These are phyloP conservation scores for Acleris sparsana DNA, from an alignment of 2,888 invertebrate genomes.

Conservation along the genomic window DNA sequence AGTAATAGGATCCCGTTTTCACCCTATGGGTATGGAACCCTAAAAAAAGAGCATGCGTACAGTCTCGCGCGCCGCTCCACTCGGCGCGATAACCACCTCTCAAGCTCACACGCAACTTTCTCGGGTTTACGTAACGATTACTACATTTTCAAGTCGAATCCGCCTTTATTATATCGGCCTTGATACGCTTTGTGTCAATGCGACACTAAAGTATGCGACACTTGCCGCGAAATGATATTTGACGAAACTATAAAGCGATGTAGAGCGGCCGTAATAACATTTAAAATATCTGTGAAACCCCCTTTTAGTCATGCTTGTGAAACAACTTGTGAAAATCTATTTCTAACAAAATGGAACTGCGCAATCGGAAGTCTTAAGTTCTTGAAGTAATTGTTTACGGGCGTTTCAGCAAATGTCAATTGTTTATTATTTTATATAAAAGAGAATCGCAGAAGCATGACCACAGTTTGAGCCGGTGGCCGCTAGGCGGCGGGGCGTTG, in stretches of 20 bases:
- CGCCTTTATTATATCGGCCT: slow-evolving; percentile 65
- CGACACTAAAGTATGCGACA: slow-evolving; percentile 59
- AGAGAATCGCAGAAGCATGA: slow-evolving; percentile 12
- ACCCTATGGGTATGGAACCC: too few species aligned
- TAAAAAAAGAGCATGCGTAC: not conserved
- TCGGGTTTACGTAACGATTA: slow-evolving; percentile 64
- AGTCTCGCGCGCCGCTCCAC: slow-evolving; percentile 13
- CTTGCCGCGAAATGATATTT: slow-evolving; percentile 61
- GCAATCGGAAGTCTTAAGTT: slow-evolving; percentile 36
- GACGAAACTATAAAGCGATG: slow-evolving; percentile 58
- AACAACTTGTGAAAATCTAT: slow-evolving; percentile 45
- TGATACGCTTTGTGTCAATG: slow-evolving; percentile 58
- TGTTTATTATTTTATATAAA: slow-evolving; percentile 8
- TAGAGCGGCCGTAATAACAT: slow-evolving; percentile 48
- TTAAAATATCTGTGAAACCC: slow-evolving; percentile 49
- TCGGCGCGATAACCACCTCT: slow-evolving; percentile 44
- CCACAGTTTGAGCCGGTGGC: not conserved
- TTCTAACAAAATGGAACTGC: slow-evolving; percentile 38
- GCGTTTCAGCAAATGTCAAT: slow-evolving; percentile 10
- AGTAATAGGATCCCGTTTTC: too few species aligned
- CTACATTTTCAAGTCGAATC: slow-evolving; percentile 63
- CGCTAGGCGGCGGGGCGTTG: slow-evolving; percentile 12
- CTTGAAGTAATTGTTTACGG: slow-evolving; percentile 30
- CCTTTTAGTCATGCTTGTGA: slow-evolving; percentile 65
- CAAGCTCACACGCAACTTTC: slow-evolving; percentile 66